These are phyloP conservation scores for Cheiracanthium punctorium DNA, from an alignment of 2,888 invertebrate species.

Conservation along the genomic window DNA sequence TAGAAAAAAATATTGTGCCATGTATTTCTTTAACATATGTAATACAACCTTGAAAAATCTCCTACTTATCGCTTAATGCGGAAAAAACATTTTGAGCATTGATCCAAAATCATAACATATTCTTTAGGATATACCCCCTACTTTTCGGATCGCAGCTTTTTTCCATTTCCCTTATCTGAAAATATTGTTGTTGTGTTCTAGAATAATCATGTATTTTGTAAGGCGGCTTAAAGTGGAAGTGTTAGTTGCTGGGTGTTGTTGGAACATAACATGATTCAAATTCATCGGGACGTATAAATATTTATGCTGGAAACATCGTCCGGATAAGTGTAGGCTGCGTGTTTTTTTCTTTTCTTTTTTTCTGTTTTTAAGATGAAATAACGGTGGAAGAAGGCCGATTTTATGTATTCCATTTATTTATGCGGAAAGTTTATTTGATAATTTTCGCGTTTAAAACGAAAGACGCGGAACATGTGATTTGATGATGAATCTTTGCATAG, in stretches of 20 bases:
- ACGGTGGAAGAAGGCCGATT: background rate
- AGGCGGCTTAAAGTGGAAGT: background rate
- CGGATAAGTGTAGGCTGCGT: constrained; percentile 8
- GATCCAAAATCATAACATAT: background rate
- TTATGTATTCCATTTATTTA: background rate
- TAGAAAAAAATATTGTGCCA: too few relatives aligned
- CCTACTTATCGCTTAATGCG: background rate
- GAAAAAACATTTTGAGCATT: background rate
- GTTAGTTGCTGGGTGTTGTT: constrained; percentile 14
- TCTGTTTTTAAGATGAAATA: background rate
- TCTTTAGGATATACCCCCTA: background rate
- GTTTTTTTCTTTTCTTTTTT: background rate
- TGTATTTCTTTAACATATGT: too few relatives aligned
- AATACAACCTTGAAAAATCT: background rate
- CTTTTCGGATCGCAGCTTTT: background rate
- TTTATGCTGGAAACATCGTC: constrained; percentile 31
- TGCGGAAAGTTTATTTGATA: background rate
- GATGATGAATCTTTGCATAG: too few relatives aligned
- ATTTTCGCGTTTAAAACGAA: background rate
- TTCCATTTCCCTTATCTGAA: constrained; percentile 10
- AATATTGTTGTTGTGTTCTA: background rate
- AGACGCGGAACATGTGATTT: background rate
- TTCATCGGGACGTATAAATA: constrained; percentile 57
- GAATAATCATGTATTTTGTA: constrained; percentile 22
- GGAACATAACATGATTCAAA: constrained; percentile 36